Conservation (phyloP, 2,113 vertebrate species). For the Salminus brasiliensis region DNA sequence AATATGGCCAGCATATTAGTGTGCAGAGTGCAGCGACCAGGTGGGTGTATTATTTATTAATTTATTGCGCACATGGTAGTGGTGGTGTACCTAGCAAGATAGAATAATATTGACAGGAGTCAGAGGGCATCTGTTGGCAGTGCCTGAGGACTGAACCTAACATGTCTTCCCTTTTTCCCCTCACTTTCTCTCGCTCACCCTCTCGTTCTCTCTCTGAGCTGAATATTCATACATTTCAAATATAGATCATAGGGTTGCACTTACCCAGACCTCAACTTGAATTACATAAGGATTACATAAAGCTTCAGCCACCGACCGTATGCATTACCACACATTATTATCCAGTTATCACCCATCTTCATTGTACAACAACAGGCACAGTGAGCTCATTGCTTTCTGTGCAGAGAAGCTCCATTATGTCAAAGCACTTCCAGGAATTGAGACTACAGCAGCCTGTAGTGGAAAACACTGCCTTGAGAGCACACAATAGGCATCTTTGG, state of each 20-base stretch:
- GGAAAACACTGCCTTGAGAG: constrained; percentile 16
- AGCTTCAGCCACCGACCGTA: constrained; percentile 40
- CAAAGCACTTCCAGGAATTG: constrained; percentile 25
- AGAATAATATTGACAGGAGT: background rate
- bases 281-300: constrained; percentile 67
- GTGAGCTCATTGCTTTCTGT: background rate
- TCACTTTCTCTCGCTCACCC: background rate
- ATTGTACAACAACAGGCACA: constrained; percentile 5
- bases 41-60: too few species aligned
- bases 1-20: too few species aligned
- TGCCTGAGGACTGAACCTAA: background rate
- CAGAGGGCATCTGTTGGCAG: background rate
- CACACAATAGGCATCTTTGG: constrained; percentile 46
- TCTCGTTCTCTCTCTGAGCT: background rate
- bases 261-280: constrained; percentile 35
- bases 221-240: background rate
- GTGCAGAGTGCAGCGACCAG: too few species aligned
- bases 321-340: constrained; percentile 24
- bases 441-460: constrained; percentile 2
- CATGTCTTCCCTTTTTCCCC: background rate
- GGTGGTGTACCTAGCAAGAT: background rate
- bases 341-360: constrained; percentile 25
- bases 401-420: constrained; percentile 20
- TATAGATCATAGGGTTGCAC: constrained; percentile 23
- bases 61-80: too few species aligned